Percentiles rank a stretch among this genome's conserved stretches.
Evolutionary conservation across 2,797 vertebrate species (phyloP).

Genomic region (Chelonia mydas): DNA sequence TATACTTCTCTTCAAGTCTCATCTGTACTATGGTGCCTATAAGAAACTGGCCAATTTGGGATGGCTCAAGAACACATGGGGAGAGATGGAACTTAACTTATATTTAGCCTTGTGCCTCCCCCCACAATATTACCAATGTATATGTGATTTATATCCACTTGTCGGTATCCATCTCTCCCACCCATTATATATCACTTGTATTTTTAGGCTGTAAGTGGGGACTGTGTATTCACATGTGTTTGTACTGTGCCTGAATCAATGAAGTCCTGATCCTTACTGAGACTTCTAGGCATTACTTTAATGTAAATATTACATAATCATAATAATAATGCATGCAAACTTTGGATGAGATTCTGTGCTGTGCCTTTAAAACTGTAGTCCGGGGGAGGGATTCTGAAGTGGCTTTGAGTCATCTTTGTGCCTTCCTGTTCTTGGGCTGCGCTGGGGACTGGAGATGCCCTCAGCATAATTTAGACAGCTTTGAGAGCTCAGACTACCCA

Average conservation of each 20-base stretch:
- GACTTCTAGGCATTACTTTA: background rate
- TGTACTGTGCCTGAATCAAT: background rate
- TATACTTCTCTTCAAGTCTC: background rate
- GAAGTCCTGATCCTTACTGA: background rate
- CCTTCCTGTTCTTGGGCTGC: background rate
- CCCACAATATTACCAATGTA: background rate
- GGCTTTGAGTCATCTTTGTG: background rate
- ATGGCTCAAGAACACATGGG: background rate
- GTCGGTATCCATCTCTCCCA: background rate
- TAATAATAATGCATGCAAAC: background rate
- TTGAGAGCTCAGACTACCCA: background rate
- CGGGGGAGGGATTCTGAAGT: background rate
- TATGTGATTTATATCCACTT: background rate
- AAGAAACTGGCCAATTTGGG: background rate
- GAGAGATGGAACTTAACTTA: background rate
- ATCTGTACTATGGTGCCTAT: background rate
- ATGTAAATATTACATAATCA: background rate
- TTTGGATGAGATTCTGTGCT: background rate
- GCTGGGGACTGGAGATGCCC: background rate
- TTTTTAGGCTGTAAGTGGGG: background rate
- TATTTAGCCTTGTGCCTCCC: background rate
- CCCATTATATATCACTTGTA: background rate
- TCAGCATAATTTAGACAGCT: background rate
- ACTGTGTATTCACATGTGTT: background rate
- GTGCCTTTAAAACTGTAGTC: background rate